Evolutionary conservation across 2,888 invertebrate species (phyloP), one percentile per base, ranked within the genome.

Genomic region (Dicyrtoma fusca): DNA sequence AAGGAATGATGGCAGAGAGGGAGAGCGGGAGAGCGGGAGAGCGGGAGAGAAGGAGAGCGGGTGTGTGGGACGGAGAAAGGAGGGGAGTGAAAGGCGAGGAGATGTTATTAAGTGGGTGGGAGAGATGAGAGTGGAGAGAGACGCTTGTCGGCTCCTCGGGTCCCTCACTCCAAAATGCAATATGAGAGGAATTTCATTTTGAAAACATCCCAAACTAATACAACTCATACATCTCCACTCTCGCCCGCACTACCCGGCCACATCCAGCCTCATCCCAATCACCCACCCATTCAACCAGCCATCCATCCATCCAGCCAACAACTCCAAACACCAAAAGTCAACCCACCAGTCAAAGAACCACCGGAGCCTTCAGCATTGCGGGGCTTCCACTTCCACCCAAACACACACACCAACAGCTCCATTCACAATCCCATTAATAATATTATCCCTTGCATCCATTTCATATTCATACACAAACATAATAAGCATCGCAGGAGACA

Each of bases 181-280:
- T 80, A 80, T 80, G 79, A 73, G 75, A 80, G 80, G 80, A 80
- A 80, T 80, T 80, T 80, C 80, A 80, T 80, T 80, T 80, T 79
- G 79, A 79, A 78, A 79, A 77, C 78, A 79, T 77, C 77, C 77
- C 78, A 3, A 34, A 34, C 34, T 34, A 34, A 77, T 78, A 77
- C 79, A 79, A 77, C 78, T 75, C 78, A 76, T 79, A 79, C 79
- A 79, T 70, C 61, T 76, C 77, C 74, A 75, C 75, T 76, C 77
- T 74, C 74, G 4, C 34, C 34, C 34, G 8, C n/a, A 77, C 75
- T 76, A 75, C 72, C 17, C 64, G 45, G 47, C 45, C 64, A n/a
- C 57, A 10, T 19, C 17, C 26, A 4, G 23, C 59, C 25, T 23
- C 64, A 47, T 25, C 63, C 44, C 63, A 21, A 14, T 45, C 55